Evolutionary conservation across 2,888 invertebrate species (phyloP), one percentile per base, ranked within the genome.

Genomic region (Craniophora ligustri): DNA sequence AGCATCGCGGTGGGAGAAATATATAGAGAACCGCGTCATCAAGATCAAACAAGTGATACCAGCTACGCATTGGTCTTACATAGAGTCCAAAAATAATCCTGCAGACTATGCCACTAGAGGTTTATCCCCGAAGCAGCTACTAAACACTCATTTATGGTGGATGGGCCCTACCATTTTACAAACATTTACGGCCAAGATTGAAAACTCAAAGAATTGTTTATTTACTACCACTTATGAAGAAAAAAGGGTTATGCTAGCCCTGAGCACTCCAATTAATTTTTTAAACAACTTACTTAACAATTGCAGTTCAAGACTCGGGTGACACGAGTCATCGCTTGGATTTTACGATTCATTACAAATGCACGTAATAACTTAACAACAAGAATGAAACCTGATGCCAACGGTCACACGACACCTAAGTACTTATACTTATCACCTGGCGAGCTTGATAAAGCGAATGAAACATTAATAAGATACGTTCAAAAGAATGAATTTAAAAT

Each of bases 81-180:
- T 69, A 0, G 55, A 49, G 19, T 58, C 66, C 0, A 59, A 64
- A 6, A 35, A 59, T 0, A 76, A 77, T 23, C 73, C 75, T 5
- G 75, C 74, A 0, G 77, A 79, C 44, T 67, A 63, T 30, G 75
- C 76, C 0, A 58, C 73, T n/a, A 53, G 78, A 40, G 76, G 76
- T 0, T 16, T 65, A 2, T 21, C 16, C 2, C 61, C 69, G 0
- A 34, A 15, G 1, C 51, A 67, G 23, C 51, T 74, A 0, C 0
- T 44, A 1, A 46, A 42, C 26, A 35, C 42, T n/a, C 3, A 47
- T 0, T 30, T 69, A 10, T 67, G 69, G 69, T 72, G 61, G 66
- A 11, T 35, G 7, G 35, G 45, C 3, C 45, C 18, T n/a, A 8
- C 1, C 6, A 35, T 13, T 0, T 6, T 26, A 8, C 7, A 7